These are phyloP conservation scores for Willisornis vidua DNA, from an alignment of 2,113 vertebrate species.

Conservation along the genomic window DNA sequence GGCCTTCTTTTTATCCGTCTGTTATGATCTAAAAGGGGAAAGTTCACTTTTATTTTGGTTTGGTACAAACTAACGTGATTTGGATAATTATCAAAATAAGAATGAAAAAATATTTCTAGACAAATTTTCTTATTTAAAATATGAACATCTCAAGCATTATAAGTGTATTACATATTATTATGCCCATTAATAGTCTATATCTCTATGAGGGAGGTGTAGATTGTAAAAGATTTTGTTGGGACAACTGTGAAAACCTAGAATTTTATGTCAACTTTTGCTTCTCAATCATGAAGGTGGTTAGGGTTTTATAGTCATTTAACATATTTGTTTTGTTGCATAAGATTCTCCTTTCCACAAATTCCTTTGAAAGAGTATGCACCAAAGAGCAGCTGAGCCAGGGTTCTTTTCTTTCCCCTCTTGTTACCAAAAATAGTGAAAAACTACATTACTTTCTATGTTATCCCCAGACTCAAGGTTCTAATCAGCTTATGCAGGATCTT, in stretches of 20 bases:
- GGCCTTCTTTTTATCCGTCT: background rate
- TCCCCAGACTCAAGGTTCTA: background rate
- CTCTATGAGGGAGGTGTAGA: fast-evolving
- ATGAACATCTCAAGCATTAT: background rate
- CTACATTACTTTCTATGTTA: background rate
- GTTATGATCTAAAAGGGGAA: background rate
- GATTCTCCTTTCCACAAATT: background rate
- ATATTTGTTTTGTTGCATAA: background rate
- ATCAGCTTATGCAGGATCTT: background rate
- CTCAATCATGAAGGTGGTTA: background rate
- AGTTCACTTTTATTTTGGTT: background rate
- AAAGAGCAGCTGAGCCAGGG: background rate
- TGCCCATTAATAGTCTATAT: background rate
- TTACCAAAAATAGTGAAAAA: background rate
- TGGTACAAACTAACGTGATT: background rate
- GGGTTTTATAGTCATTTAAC: background rate
- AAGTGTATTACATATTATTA: background rate
- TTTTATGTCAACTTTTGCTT: background rate
- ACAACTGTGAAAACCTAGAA: background rate
- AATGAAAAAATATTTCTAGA: background rate
- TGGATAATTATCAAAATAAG: background rate
- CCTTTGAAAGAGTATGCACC: background rate
- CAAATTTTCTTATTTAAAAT: background rate
- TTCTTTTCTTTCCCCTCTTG: background rate
- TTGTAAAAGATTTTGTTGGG: background rate